Evolutionary conservation across 2,113 vertebrate genomes (phyloP).

Genomic region (Pangasianodon hypophthalmus): DNA sequence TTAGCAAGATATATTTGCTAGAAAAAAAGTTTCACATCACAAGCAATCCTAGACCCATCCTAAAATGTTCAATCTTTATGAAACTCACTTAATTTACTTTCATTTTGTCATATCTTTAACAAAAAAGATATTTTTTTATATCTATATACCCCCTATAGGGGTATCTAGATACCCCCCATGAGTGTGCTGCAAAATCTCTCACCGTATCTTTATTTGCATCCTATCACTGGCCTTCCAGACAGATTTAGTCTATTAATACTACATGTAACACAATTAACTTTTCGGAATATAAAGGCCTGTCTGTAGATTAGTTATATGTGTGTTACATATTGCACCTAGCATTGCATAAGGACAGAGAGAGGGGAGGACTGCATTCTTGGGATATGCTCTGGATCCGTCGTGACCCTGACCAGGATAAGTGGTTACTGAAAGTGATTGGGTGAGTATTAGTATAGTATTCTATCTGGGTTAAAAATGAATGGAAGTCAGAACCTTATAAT

Average conservation of each 20-base stretch:
- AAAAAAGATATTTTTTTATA: no score
- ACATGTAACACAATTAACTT: background rate
- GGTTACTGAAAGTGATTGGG: background rate
- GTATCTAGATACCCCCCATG: no score
- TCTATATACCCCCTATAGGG: no score
- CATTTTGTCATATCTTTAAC: background rate
- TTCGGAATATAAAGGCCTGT: background rate
- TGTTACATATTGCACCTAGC: background rate
- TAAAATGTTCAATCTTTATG: background rate
- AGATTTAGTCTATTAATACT: background rate
- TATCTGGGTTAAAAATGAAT: background rate
- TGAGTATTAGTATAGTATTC: background rate
- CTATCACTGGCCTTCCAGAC: background rate
- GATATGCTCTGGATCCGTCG: background rate
- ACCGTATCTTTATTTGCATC: background rate
- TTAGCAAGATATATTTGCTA: background rate
- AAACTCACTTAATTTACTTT: background rate
- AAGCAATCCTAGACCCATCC: background rate
- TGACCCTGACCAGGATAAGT: background rate
- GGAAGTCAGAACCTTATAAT: background rate
- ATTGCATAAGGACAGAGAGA: background rate
- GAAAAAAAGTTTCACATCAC: background rate
- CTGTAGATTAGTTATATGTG: background rate
- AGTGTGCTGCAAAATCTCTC: background rate
- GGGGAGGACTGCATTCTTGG: background rate